A percentile compares a stretch with the other conserved stretches of the same genome.
Evolutionary conservation across 2,113 vertebrate genomes (phyloP).

Genomic region (Neodon shergylaensis): DNA sequence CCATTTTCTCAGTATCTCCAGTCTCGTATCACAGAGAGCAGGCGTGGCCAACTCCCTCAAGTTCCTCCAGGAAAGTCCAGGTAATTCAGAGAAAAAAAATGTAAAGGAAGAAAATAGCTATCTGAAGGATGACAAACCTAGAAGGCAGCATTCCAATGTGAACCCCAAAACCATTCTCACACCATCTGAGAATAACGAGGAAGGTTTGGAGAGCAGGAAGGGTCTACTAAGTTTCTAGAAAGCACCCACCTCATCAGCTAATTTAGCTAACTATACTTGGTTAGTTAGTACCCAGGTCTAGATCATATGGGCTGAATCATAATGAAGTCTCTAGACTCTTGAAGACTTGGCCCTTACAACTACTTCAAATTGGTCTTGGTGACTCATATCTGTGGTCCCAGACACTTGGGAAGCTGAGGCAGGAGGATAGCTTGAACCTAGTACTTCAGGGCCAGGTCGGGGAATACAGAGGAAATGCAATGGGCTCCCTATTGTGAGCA

Average conservation of each 20-base stretch:
- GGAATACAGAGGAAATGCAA: background rate
- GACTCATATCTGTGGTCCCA: background rate
- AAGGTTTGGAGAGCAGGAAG: background rate
- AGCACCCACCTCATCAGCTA: background rate
- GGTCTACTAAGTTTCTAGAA: background rate
- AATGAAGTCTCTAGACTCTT: background rate
- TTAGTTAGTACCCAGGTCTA: background rate
- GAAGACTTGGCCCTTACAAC: background rate
- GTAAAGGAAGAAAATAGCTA: slow-evolving; percentile 6
- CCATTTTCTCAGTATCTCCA: background rate
- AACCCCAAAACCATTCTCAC: background rate
- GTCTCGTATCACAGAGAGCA: background rate
- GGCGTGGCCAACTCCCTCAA: background rate
- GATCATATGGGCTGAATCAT: background rate
- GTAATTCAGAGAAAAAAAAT: slow-evolving; percentile 30
- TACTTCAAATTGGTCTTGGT: background rate
- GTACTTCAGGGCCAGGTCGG: background rate
- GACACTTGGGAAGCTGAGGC: background rate
- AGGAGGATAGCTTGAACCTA: background rate
- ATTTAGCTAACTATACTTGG: background rate
- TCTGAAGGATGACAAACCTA: background rate
- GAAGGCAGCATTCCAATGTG: background rate
- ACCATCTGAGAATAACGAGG: background rate
- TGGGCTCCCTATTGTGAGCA: background rate
- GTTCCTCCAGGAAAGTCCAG: background rate